Percentiles rank a stretch among this genome's conserved stretches.
These are phyloP conservation scores for Tauraco erythrolophus DNA, from an alignment of 2,113 vertebrate genomes.

Conservation along the genomic window DNA sequence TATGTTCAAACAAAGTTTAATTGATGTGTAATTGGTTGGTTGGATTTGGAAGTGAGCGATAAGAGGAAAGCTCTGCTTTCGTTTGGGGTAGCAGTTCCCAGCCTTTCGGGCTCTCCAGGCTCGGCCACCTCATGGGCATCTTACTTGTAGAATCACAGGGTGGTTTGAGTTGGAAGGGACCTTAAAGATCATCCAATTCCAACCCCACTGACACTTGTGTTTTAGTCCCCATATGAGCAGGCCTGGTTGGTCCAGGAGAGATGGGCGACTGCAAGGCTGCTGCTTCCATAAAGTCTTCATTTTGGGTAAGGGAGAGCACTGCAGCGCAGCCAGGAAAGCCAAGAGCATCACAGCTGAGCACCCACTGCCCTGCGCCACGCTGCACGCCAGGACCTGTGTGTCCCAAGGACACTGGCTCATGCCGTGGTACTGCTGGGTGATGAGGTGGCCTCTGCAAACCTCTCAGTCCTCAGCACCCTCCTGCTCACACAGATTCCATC, in stretches of 20 bases:
- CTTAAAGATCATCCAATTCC: too few species aligned
- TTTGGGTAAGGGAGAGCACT: neutral
- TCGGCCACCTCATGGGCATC: neutral
- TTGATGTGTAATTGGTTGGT: constrained; percentile 55
- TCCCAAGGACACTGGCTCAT: neutral
- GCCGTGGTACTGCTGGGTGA: neutral
- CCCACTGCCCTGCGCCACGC: accelerated
- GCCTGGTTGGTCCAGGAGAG: neutral
- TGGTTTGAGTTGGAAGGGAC: too few species aligned
- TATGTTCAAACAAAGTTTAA: constrained; percentile 64
- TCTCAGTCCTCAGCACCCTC: neutral
- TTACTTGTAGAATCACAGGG: neutral
- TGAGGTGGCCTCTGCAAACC: neutral
- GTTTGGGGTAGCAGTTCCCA: constrained; percentile 16
- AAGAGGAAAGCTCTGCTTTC: constrained; percentile 23
- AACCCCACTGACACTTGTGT: neutral
- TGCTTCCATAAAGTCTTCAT: neutral
- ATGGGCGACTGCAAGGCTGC: neutral
- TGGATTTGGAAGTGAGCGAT: neutral
- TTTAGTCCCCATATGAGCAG: neutral
- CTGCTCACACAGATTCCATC: neutral
- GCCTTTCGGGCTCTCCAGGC: neutral
- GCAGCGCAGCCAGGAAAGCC: neutral
- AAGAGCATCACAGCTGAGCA: neutral
- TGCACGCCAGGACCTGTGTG: neutral